phyloP scores from a whole-genome alignment of 2,888 invertebrate genomes.

The Sphinx pinastri region DNA sequence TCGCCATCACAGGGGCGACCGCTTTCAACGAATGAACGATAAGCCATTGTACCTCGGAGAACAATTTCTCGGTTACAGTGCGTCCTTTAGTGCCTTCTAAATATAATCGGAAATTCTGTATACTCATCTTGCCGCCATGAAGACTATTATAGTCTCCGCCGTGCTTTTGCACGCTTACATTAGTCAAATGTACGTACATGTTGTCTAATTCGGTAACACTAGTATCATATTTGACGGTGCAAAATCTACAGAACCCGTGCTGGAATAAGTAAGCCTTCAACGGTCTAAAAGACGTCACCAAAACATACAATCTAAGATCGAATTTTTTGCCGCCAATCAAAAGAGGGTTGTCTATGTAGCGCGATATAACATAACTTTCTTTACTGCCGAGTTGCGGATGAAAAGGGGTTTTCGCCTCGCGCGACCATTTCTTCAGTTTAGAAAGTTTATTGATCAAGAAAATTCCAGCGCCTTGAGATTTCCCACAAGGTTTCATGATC shows the following conservation, averaged over 20 bases:
- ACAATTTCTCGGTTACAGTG: conserved; percentile 94
- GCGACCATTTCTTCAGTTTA: conserved; percentile 95
- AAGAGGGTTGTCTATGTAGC: conserved; percentile 97
- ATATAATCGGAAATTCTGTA: conserved; percentile 95
- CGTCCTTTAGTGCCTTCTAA: conserved; percentile 96
- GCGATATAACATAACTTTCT: conserved; percentile 98
- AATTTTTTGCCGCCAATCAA: conserved; percentile 99
- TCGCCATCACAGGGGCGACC: conserved; percentile 96
- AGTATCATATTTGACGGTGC: conserved; percentile 97
- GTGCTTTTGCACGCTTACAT: conserved; percentile 98
- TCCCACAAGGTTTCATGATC: conserved; percentile 99
- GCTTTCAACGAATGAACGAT: conserved; percentile 97
- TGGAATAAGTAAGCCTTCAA: conserved; percentile 96
- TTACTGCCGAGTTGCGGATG: conserved; percentile 91
- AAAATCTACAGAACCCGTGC: conserved; percentile 97
- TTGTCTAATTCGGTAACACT: conserved; percentile 95
- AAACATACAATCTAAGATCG: conserved; percentile 94
- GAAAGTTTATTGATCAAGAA: conserved; percentile 97
- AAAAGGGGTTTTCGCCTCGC: conserved; percentile 93
- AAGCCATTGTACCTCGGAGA: conserved; percentile 94
- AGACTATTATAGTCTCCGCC: conserved; percentile 97
- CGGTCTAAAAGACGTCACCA: conserved; percentile 97
- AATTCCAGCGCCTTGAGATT: conserved; percentile 96
- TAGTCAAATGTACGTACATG: conserved; percentile 98
- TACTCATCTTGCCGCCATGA: conserved; percentile 97